Conservation (phyloP, 2,113 vertebrate species). For the Istiophorus platypterus region DNA sequence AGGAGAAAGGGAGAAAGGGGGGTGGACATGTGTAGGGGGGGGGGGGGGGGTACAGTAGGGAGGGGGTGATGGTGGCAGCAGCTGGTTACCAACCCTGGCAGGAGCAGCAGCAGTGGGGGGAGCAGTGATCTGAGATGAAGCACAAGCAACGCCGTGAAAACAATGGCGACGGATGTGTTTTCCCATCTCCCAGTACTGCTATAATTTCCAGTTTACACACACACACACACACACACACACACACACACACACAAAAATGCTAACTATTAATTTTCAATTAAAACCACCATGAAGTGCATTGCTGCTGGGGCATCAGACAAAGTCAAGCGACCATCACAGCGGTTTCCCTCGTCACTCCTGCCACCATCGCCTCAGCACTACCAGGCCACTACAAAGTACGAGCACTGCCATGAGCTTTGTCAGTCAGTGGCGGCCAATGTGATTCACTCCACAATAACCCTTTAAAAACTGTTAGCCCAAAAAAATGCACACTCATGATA, state of each 20-base stretch:
- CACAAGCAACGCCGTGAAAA: conserved; percentile 46
- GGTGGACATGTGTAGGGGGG: conserved; percentile 72
- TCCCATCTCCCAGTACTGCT: conserved; percentile 90
- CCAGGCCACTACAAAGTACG: conserved; percentile 84
- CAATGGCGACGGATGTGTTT: conserved; percentile 73
- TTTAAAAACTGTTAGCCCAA: background rate
- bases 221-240: conserved; percentile 69
- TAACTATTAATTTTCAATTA: conserved; percentile 98
- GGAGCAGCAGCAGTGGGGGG: conserved; percentile 43
- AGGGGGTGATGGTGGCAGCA: conserved; percentile 76
- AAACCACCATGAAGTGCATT: conserved; percentile 93
- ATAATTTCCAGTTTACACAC: conserved; percentile 89
- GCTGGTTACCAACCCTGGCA: conserved; percentile 72
- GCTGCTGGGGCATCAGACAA: conserved; percentile 90
- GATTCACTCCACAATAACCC: conserved; percentile 40
- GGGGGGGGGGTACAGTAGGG: conserved; percentile 81
- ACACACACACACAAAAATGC: conserved; percentile 76
- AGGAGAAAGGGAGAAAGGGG: conserved; percentile 16
- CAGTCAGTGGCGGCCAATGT: conserved; percentile 15
- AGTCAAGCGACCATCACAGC: conserved; percentile 91
- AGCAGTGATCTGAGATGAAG: conserved; percentile 39
- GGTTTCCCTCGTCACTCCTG: conserved; percentile 79
- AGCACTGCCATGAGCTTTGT: conserved; percentile 23
- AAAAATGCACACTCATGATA: background rate
- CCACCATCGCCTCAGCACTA: conserved; percentile 74